Evolutionary conservation across 2,113 vertebrate species (phyloP), one percentile per base, ranked within the genome.

Genomic region (Anser brachyrhynchus): DNA sequence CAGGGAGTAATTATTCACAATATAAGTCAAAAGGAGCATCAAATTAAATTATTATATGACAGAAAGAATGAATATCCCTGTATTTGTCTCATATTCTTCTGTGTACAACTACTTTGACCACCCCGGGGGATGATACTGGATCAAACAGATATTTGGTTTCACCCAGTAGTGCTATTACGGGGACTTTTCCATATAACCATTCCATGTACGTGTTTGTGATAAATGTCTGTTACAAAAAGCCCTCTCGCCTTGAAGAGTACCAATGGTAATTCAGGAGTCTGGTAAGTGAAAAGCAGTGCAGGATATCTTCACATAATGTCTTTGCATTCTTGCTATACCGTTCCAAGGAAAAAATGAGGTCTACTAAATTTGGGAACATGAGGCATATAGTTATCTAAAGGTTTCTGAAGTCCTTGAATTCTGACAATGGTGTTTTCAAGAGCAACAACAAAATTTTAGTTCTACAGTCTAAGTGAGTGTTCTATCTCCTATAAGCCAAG

Each of bases 101-200:
- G 31, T 70, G 7, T 69, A 51, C 6, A 55, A 35, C 26, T 84
- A 31, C 19, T 86, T 23, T 49, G 51, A 84, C 18, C 10, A 41
- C 11, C 7, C 65, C 13, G 72, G 73, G 92, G 51, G 76, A 43
- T 21, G 18, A 49, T 28, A 23, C 3, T 39, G 54, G 13, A 64
- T 39, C 11, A 84, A 58, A 58, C 5, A 52, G 20, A 52, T 13
- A 49, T 10, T 77, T 70, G 10, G 2, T 37, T 88, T 90, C 35
- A 66, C 19, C 9, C 18, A 54, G 20, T 39, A 26, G 11, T 1
- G 2, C 10, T 49, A 11, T 13, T 46, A 51, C 1, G 1, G 7
- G 25, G 11, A 39, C 16, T 26, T 81, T 52, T 84, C 37, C 9
- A 25, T 41, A 31, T 21, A n/a, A 23, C 8, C 5, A 16, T 82